Evolutionary conservation across 2,797 vertebrate species (phyloP).

Genomic region (Loriculus beryllinus): DNA sequence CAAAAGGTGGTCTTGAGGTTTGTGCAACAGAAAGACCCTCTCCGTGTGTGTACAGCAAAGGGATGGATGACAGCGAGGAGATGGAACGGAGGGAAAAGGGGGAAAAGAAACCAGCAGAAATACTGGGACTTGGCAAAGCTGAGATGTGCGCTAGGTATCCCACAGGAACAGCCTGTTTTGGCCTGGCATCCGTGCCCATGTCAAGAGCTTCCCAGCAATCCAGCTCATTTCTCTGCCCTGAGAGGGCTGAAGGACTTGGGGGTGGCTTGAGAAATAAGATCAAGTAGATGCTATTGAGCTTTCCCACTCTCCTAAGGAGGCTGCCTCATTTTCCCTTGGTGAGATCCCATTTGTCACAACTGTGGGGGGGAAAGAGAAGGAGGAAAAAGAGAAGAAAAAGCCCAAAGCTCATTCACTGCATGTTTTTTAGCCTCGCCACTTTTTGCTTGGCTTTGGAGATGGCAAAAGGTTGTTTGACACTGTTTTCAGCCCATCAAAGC

Average conservation of each 20-base stretch:
- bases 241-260: background rate
- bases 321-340: background rate
- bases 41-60: background rate
- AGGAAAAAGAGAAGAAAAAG: background rate
- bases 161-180: background rate
- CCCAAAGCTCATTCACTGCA: background rate
- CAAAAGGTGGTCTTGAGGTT: background rate
- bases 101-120: background rate
- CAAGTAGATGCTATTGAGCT: accelerated
- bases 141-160: background rate
- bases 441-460: background rate
- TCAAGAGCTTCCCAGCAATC: background rate
- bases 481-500: constrained; percentile 41
- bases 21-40: background rate
- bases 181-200: accelerated
- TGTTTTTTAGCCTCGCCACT: background rate
- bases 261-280: background rate
- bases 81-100: background rate
- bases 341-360: background rate
- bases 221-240: background rate
- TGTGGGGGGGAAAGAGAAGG: too few relatives aligned
- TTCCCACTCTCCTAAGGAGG: background rate
- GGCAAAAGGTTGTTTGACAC: background rate
- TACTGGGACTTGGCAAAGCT: background rate
- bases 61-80: background rate